These are phyloP conservation scores for Leptinotarsa texana DNA, from an alignment of 1,140 invertebrate genomes.

Conservation along the genomic window DNA sequence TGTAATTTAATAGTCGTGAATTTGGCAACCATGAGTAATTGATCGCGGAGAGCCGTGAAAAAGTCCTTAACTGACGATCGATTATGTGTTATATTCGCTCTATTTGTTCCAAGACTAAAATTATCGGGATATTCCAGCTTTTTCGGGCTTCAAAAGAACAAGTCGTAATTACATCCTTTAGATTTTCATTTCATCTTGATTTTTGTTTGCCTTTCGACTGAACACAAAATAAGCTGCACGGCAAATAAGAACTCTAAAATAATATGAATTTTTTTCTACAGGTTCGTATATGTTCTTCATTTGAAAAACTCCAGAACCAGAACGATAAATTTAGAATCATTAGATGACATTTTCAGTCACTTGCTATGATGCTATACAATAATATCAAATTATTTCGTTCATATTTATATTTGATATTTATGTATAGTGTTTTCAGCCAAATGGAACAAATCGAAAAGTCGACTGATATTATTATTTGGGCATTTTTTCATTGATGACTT, in stretches of 20 bases:
- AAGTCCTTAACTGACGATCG: slow-evolving; percentile 10
- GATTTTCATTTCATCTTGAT: slow-evolving; percentile 19
- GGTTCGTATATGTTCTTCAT: not conserved
- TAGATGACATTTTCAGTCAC: too few species aligned
- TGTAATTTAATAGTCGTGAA: slow-evolving; percentile 16
- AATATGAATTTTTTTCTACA: not conserved
- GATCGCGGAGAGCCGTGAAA: not conserved
- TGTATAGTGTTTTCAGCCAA: too few species aligned
- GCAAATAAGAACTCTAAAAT: not conserved
- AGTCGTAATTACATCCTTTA: slow-evolving; percentile 18
- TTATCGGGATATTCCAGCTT: slow-evolving; percentile 13
- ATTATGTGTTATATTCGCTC: slow-evolving; percentile 20
- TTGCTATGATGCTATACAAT: too few species aligned
- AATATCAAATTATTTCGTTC: too few species aligned
- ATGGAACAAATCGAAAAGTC: too few species aligned
- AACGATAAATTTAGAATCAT: too few species aligned
- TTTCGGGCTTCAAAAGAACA: slow-evolving; percentile 22
- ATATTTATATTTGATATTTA: too few species aligned
- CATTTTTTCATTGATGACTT: too few species aligned
- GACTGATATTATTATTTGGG: too few species aligned
- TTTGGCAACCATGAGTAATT: slow-evolving; percentile 15
- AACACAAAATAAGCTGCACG: slow-evolving; percentile 8
- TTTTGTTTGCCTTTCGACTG: slow-evolving; percentile 15
- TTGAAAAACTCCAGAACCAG: not conserved
- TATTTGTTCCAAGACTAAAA: slow-evolving; percentile 22